phyloP scores from a whole-genome alignment of 2,113 vertebrate genomes.

The Chlorocebus sabaeus region DNA sequence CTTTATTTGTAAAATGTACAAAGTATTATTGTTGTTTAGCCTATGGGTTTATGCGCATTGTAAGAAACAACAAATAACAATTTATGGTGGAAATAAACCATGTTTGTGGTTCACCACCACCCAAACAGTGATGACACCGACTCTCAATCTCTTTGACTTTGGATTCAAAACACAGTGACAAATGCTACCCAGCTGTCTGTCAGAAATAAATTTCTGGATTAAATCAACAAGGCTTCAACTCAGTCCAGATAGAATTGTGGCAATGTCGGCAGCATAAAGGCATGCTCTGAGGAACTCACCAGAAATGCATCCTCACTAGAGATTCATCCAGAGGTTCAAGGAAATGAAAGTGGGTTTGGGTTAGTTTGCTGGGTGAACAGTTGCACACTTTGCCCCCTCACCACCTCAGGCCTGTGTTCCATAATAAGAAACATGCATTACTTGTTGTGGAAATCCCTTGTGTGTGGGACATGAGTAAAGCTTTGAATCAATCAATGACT shows the following conservation, averaged over 20 bases:
- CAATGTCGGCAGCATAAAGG: slow-evolving; percentile 11
- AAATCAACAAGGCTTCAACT: slow-evolving; percentile 61
- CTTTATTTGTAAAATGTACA: slow-evolving; percentile 46
- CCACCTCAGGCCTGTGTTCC: background rate
- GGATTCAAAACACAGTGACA: slow-evolving; percentile 64
- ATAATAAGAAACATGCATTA: background rate
- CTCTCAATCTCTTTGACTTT: slow-evolving; percentile 66
- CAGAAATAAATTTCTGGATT: slow-evolving; percentile 69
- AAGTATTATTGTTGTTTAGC: slow-evolving; percentile 38
- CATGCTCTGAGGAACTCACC: background rate
- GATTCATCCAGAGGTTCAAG: background rate
- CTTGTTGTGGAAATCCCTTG: background rate
- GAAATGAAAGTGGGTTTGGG: background rate
- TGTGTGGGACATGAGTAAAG: background rate
- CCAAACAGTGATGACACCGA: slow-evolving; percentile 51
- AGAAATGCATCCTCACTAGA: background rate
- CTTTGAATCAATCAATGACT: background rate
- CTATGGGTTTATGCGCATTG: slow-evolving; percentile 22
- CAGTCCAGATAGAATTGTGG: slow-evolving; percentile 18
- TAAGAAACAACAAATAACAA: slow-evolving; percentile 66
- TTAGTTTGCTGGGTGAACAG: background rate
- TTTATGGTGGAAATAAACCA: slow-evolving; percentile 68
- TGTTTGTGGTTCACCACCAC: slow-evolving; percentile 29
- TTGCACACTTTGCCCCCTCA: accelerated
- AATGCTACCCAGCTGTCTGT: slow-evolving; percentile 57